Evolutionary conservation across 2,888 invertebrate genomes (phyloP), one percentile per base, ranked within the genome.

Genomic region (Acrobasis consociella): DNA sequence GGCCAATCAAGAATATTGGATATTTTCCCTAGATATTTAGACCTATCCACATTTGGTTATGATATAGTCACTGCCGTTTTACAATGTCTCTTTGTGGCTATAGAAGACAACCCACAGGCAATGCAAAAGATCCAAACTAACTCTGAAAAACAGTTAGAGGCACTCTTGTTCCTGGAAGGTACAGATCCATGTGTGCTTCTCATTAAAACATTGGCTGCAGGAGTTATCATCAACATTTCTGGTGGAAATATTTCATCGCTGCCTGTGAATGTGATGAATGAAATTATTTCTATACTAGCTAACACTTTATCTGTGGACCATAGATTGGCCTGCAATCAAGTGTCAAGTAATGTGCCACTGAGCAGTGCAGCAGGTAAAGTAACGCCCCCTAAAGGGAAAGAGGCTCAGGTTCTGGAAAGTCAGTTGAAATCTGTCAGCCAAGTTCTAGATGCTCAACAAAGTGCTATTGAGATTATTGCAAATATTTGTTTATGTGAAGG

Each of bases 401-500:
- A 86, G 38, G 87, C 84, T 5, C 85, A 87, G 55, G 79, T 82
- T 2, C 77, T 93, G 13, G 93, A 93, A 31, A 89, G 85, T 60
- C 89, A 93, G 60, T 73, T 94, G 5, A 88, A 90, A 65, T 85
- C 93, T 58, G 81, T 93, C 1, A 87, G 87, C 65, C 90, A 93
- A 71, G 85, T 95, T 65, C 75, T 96, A n/a, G 93, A 94, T 68
- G 95, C 95, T 0, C 96, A 96, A 77, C 94, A 95, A 72, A 93
- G 94, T 77, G 94, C 95, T 0, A 85, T 96, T 52, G 96, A 96
- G 86, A 94, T 96, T 66, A 83, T 96, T 63, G 94, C 96, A 31
- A 96, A 96, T 82, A 85, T 96, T 60, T 95, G 95, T 75, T 94
- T 95, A 42, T 86, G 93, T 75, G 95, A 95, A 77, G 95, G 95